Base-by-base conservation (phyloP, 2,888 invertebrate genomes). In the Sabatieria punctata region DNA sequence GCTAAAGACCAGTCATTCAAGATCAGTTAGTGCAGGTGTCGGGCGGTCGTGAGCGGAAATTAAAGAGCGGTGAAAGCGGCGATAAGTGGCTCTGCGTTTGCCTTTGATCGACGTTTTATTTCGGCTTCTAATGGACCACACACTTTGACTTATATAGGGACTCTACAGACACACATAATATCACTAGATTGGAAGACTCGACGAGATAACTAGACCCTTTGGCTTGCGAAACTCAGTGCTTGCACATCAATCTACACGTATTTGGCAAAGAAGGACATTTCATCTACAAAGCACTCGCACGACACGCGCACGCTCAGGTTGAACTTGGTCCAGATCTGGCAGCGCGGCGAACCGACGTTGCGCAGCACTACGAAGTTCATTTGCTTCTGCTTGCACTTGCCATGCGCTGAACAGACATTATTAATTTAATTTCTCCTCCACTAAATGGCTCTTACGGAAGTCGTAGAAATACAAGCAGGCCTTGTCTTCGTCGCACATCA, bases 261-360 rank as follows among this genome's bases (percentile, higher is more conserved):
- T 53, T 62, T 63, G n/a, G 61, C 55, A 46, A 63, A 63, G 49
- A 63, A 63, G 19, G 60, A 60, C 61, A 63, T 61, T 48, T 61
- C 60, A 50, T 63, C 61, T 39, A 63, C 63, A 46, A 63, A 63
- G 48, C 63, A 63, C 54, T 63, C 63, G 45, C 63, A 63, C 1
- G 60, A 63, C 1, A 64, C 64, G 23, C 63, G 51, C 15, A 63
- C 63, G 48, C 62, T 64, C 43, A 63, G 46, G 48, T 60, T 64
- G 52, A 60, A 63, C 49, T 63, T 61, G 41, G 59, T 56, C 64
- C 64, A 64, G 30, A 64, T 48, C 50, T 64, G 64, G 46, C 64
- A 64, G 23, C 60, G 52, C 24, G 51, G 51, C 1, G 61, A 59
- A 13, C 64, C 64, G 24, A 64, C 52, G 50, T 64, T 64, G 22